Evolutionary conservation across 2,888 invertebrate species (phyloP).

Genomic region (Julus scandinavius): DNA sequence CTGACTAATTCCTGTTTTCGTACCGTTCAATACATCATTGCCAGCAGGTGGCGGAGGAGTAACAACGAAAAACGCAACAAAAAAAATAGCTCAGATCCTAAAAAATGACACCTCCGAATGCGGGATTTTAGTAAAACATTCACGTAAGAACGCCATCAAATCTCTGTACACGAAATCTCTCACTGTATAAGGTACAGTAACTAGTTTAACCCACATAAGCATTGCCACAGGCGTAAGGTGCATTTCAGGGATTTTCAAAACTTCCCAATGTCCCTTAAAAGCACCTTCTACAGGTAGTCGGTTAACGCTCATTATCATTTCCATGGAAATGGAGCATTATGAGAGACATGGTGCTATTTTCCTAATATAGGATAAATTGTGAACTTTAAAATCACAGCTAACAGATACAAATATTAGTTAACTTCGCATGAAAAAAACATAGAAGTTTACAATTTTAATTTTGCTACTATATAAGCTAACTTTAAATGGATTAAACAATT

Average conservation of each 20-base stretch:
- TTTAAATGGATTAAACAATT: too few relatives aligned
- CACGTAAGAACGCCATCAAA: slow-evolving; percentile 39
- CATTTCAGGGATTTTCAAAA: neutral
- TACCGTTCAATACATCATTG: slow-evolving; percentile 45
- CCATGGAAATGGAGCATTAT: neutral
- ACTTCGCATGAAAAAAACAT: too few relatives aligned
- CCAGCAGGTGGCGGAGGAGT: slow-evolving; percentile 45
- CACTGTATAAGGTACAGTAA: neutral
- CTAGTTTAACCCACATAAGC: slow-evolving; percentile 9
- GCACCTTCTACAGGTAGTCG: neutral
- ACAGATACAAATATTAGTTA: neutral
- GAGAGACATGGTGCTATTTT: too few relatives aligned
- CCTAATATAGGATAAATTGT: neutral
- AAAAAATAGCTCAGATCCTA: slow-evolving; percentile 29
- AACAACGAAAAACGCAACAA: slow-evolving; percentile 20
- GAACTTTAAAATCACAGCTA: too few relatives aligned
- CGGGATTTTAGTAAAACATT: slow-evolving; percentile 42
- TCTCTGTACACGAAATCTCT: neutral
- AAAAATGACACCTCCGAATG: slow-evolving; percentile 35
- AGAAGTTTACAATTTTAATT: too few relatives aligned
- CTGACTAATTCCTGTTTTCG: slow-evolving; percentile 34
- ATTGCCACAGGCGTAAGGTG: neutral
- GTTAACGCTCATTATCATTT: neutral
- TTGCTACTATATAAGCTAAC: too few relatives aligned
- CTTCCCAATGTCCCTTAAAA: neutral